These are phyloP conservation scores for Opisthograptis luteolata DNA, from an alignment of 2,888 invertebrate genomes.

Conservation along the genomic window DNA sequence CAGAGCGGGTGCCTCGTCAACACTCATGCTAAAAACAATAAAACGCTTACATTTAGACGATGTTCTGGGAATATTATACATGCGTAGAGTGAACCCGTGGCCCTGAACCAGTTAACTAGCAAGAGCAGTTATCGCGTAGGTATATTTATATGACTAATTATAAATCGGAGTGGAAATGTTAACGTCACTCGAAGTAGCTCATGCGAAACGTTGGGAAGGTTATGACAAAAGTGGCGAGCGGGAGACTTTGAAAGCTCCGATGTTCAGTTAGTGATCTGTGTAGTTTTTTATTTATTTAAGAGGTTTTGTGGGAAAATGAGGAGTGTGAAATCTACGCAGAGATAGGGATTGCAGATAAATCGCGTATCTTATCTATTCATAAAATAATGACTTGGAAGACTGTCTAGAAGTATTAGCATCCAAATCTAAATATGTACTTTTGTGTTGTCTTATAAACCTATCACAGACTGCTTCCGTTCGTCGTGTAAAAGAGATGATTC, in stretches of 20 bases:
- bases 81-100: slow-evolving; percentile 54
- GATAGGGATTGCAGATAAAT: too few species aligned
- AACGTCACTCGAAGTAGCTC: slow-evolving; percentile 44
- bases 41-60: slow-evolving; percentile 28
- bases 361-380: too few species aligned
- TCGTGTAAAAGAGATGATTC: too few species aligned
- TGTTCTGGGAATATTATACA: slow-evolving; percentile 59
- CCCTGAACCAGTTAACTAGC: slow-evolving; percentile 69
- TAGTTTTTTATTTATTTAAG: neutral
- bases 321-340: too few species aligned
- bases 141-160: slow-evolving; percentile 56
- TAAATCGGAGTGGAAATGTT: slow-evolving; percentile 45
- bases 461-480: too few species aligned
- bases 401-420: too few species aligned
- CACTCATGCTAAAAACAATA: slow-evolving; percentile 39
- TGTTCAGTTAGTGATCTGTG: neutral
- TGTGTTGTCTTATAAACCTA: too few species aligned
- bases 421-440: too few species aligned
- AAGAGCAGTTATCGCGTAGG: slow-evolving; percentile 21
- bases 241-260: slow-evolving; percentile 14
- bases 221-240: slow-evolving; percentile 29
- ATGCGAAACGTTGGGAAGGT: slow-evolving; percentile 44
- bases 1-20: slow-evolving; percentile 33
- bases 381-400: too few species aligned
- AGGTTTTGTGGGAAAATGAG: too few species aligned